Evolutionary conservation across 2,888 invertebrate species (phyloP), one percentile per base, ranked within the genome.

Genomic region (Lasioglossum villosulum): DNA sequence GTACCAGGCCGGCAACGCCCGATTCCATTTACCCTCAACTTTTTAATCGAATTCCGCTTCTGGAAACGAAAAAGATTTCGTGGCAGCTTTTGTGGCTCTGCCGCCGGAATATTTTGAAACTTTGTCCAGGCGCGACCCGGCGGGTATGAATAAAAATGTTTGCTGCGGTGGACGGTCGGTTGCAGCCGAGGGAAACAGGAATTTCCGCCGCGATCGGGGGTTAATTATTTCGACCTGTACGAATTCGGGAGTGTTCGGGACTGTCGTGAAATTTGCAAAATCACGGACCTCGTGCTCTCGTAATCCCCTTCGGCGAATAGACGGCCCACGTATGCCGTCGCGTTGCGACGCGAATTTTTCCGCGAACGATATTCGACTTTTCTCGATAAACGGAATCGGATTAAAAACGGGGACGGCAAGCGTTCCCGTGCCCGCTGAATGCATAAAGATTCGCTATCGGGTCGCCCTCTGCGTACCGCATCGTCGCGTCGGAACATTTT

Each of bases 351-450:
- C 79, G 80, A 82, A 86, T 90, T 90, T 90, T 88, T 83, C 75
- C 84, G 75, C 83, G 75, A 59, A 75, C 81, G 78, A 81, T 81
- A 87, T 88, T 88, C 84, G 88, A 89, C 87, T 89, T 88, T 88
- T 83, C 80, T 86, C 89, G 90, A 89, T 88, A 88, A 90, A 87
- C 81, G 86, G 86, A 90, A 90, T 90, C 90, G 89, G 90, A 90
- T 90, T 90, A 90, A 90, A 90, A 88, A 88, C n/a, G 78, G 83
- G 85, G 86, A 90, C 78, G 84, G 84, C 56, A 78, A 75, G 74
- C 80, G 80, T 87, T 90, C 83, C 70, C 78, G 83, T 72, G 77
- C 12, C 79, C 73, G 80, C 63, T 30, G 63, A 63, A 63, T 63
- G 63, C 63, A 63, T 63, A 63, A 63, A 63, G 30, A 30, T 63